Conservation (phyloP, 92 coral and sea anemone species). For the Zoanthus solanderi region DNA sequence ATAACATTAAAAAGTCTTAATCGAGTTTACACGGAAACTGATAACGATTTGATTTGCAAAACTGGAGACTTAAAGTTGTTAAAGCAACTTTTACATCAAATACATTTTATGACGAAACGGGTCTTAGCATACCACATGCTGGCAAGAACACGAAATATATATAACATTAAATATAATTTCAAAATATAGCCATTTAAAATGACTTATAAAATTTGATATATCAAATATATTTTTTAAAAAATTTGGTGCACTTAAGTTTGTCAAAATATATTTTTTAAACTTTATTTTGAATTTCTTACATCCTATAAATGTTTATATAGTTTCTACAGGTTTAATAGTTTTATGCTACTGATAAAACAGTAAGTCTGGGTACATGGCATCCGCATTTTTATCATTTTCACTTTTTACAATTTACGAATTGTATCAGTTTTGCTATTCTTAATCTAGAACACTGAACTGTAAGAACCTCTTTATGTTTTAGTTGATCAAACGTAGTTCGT, state of each 20-base stretch:
- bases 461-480: background rate
- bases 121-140: background rate
- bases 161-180: slow-evolving; percentile 23
- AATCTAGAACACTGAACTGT: background rate
- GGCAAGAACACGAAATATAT: background rate
- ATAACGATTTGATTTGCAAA: too few relatives aligned
- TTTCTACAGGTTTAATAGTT: background rate
- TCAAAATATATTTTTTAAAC: slow-evolving; percentile 15
- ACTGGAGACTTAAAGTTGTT: background rate
- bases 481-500: too few relatives aligned
- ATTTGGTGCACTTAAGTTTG: background rate
- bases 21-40: too few relatives aligned
- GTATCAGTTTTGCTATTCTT: background rate
- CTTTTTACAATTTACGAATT: too few relatives aligned
- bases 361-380: slow-evolving; percentile 30
- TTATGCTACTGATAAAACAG: background rate
- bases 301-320: background rate
- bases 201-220: slow-evolving; percentile 48
- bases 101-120: background rate
- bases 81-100: background rate
- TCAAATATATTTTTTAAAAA: slow-evolving; percentile 12
- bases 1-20: background rate
- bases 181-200: slow-evolving; percentile 20
- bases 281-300: background rate
- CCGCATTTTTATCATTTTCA: background rate